Evolutionary conservation across 2,888 invertebrate genomes (phyloP).

Genomic region (Lithophane ornitopus): DNA sequence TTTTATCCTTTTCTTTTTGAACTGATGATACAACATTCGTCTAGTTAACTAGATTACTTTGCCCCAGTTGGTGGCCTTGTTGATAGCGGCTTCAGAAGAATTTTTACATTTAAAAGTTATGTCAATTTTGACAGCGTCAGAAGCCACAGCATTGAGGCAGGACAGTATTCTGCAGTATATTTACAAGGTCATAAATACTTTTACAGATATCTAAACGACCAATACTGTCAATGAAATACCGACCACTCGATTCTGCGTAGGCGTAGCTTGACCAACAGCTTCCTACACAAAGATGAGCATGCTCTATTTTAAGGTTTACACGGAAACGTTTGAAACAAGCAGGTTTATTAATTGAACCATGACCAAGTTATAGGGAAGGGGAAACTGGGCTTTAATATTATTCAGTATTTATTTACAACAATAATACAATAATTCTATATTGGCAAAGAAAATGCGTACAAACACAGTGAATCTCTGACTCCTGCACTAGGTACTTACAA

Average conservation of each 20-base stretch:
- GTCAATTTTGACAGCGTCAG: neutral
- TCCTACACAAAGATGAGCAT: slow-evolving; percentile 32
- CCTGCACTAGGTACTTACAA: neutral
- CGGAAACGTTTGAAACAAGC: neutral
- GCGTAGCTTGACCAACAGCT: slow-evolving; percentile 25
- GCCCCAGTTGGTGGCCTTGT: neutral
- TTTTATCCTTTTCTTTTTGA: neutral
- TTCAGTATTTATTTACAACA: neutral
- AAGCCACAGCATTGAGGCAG: neutral
- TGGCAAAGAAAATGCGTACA: neutral
- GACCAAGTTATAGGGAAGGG: neutral
- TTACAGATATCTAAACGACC: slow-evolving; percentile 24
- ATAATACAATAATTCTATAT: neutral
- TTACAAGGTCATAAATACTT: slow-evolving; percentile 19
- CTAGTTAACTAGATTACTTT: neutral
- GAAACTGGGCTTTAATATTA: no score
- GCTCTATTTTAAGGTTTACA: slow-evolving; percentile 26
- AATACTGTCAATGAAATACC: slow-evolving; percentile 8
- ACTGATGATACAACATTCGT: neutral
- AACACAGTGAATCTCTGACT: neutral
- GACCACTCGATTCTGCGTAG: slow-evolving; percentile 1
- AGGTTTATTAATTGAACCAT: neutral
- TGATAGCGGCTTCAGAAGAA: neutral
- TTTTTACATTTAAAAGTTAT: neutral
- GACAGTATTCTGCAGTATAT: neutral